phyloP scores from a whole-genome alignment of 1,140 invertebrate genomes.

The Caenorhabditis tropicalis region DNA sequence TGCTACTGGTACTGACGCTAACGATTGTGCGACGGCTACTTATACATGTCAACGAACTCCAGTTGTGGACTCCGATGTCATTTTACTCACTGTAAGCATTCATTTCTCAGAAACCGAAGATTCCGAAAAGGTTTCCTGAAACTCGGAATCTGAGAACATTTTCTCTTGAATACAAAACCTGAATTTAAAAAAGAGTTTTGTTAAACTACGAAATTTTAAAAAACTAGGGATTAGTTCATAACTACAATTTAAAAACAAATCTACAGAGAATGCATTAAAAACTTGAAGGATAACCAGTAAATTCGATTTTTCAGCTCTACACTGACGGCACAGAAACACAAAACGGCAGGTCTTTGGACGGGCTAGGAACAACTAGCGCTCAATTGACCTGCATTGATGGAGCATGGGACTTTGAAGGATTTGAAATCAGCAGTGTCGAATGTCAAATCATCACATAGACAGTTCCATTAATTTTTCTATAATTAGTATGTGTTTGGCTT shows the following conservation, averaged over 20 bases:
- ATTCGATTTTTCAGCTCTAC: slow-evolving; percentile 31
- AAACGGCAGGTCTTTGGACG: background rate
- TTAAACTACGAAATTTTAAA: no score
- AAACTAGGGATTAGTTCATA: no score
- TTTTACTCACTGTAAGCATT: background rate
- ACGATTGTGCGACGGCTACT: background rate
- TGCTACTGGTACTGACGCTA: background rate
- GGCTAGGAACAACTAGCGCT: background rate
- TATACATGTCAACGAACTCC: background rate
- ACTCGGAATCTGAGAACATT: no score
- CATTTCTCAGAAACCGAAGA: background rate
- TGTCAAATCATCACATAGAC: slow-evolving; percentile 16
- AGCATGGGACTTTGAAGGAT: background rate
- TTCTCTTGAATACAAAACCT: no score
- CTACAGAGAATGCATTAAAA: no score
- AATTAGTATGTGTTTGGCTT: no score
- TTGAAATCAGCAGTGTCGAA: background rate
- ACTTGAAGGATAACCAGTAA: no score
- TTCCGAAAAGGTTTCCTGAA: no score
- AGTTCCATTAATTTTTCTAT: no score
- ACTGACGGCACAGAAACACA: background rate
- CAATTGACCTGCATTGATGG: background rate
- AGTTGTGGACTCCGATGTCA: background rate
- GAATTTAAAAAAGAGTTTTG: no score
- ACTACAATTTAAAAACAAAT: no score